These are phyloP conservation scores for Mormyrops attenuatus DNA, from an alignment of 2,797 vertebrate species.

Conservation along the genomic window DNA sequence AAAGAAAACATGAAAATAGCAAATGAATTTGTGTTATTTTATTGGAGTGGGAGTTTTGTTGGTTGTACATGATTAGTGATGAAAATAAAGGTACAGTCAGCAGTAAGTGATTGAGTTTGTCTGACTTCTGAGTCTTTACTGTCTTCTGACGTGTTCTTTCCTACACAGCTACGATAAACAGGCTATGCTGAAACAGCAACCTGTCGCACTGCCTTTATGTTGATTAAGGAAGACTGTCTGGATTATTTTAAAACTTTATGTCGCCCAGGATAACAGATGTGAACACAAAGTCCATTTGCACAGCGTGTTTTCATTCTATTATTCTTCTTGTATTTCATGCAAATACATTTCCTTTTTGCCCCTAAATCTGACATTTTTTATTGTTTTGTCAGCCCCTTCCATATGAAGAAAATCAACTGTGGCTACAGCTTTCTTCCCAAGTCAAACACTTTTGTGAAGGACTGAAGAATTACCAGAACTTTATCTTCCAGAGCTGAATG, in stretches of 20 bases:
- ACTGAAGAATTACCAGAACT: neutral
- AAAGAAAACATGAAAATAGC: neutral
- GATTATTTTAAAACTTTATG: neutral
- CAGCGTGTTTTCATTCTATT: neutral
- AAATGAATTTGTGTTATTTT: neutral
- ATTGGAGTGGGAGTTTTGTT: neutral
- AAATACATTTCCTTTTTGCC: neutral
- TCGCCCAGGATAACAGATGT: neutral
- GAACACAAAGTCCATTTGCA: neutral
- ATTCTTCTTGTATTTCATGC: neutral
- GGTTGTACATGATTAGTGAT: neutral
- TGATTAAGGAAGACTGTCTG: neutral
- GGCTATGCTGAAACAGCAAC: neutral
- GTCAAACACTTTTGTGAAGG: neutral
- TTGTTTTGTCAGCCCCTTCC: neutral
- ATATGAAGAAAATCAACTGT: neutral
- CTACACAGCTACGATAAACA: neutral
- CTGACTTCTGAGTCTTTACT: neutral
- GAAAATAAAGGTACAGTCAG: neutral
- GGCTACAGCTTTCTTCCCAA: neutral
- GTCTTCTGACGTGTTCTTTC: neutral
- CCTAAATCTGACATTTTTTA: neutral
- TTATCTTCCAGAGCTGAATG: neutral
- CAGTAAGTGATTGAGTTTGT: neutral
- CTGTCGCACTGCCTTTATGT: neutral